Evolutionary conservation across 2,888 invertebrate genomes (phyloP).

Genomic region (Protodeltote pygarga): DNA sequence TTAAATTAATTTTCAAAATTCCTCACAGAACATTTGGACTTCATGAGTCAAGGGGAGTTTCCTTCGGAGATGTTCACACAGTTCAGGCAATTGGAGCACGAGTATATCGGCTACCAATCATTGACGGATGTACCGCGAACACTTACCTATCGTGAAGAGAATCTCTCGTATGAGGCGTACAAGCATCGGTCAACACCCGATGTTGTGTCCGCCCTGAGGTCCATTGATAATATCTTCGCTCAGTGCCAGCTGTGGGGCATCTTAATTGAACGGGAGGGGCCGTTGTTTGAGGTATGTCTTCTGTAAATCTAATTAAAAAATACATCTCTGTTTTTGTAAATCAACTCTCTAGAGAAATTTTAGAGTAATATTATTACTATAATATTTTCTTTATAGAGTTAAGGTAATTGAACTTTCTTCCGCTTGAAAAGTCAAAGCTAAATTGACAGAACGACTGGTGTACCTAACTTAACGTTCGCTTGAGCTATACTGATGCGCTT

Average conservation of each 20-base stretch:
- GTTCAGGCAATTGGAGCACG: conserved; percentile 96
- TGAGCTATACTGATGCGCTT: no score
- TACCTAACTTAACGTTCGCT: no score
- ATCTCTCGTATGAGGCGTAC: conserved; percentile 86
- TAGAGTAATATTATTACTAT: no score
- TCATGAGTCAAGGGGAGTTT: conserved; percentile 94
- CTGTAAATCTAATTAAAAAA: neutral
- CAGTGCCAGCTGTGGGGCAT: conserved; percentile 95
- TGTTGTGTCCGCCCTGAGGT: conserved; percentile 90
- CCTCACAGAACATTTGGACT: conserved; percentile 96
- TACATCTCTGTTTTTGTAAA: neutral
- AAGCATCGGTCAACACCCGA: conserved; percentile 90
- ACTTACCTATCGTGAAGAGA: conserved; percentile 90
- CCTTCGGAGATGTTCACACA: conserved; percentile 92
- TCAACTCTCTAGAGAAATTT: no score
- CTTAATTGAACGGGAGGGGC: conserved; percentile 93
- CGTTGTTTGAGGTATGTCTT: conserved; percentile 90
- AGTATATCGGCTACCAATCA: conserved; percentile 97
- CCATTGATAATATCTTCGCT: conserved; percentile 91
- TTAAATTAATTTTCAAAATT: neutral
- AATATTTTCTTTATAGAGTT: no score
- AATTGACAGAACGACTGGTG: no score
- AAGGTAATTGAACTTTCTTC: no score
- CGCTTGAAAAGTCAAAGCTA: no score
- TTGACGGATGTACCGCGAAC: conserved; percentile 97